These are phyloP conservation scores for Oscheius sp. DNA, from an alignment of 2,888 invertebrate species.

Conservation along the genomic window DNA sequence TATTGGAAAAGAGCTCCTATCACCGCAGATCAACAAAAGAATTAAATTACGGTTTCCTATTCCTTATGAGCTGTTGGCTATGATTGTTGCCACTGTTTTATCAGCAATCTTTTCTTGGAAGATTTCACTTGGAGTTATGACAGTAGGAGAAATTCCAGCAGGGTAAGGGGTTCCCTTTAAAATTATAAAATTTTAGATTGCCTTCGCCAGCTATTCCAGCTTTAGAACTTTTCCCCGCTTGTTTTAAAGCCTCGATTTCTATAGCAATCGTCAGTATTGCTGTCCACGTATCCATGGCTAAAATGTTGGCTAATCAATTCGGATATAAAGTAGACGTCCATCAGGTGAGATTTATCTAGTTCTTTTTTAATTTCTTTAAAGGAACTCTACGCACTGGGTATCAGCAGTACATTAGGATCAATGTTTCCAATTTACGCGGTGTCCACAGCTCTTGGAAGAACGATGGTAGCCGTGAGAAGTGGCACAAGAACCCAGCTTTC, in stretches of 20 bases:
- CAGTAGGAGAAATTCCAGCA: constrained; percentile 30
- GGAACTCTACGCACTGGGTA: constrained; percentile 59
- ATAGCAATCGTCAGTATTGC: constrained; percentile 76
- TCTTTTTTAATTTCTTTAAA: constrained; percentile 26
- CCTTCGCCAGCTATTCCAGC: constrained; percentile 68
- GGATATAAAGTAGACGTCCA: constrained; percentile 75
- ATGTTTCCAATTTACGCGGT: constrained; percentile 76
- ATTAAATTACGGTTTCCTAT: constrained; percentile 70
- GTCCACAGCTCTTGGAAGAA: constrained; percentile 76
- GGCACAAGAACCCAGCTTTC: constrained; percentile 84
- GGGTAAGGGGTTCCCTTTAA: constrained; percentile 1
- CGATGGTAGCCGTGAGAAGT: constrained; percentile 83
- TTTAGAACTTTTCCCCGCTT: constrained; percentile 49
- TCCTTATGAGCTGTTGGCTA: constrained; percentile 73
- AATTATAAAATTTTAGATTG: constrained; percentile 4
- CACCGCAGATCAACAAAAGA: constrained; percentile 73
- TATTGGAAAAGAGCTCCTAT: constrained; percentile 75
- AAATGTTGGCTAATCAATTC: constrained; percentile 75
- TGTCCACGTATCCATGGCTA: constrained; percentile 76
- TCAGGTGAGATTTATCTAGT: constrained; percentile 69
- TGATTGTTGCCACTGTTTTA: constrained; percentile 4
- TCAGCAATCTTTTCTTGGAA: constrained; percentile 21
- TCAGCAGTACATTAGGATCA: constrained; percentile 80
- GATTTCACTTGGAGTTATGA: constrained; percentile 1
- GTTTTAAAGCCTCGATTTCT: constrained; percentile 77